These are phyloP conservation scores for Anoplius nigerrimus DNA, from an alignment of 2,888 invertebrate genomes.

Conservation along the genomic window DNA sequence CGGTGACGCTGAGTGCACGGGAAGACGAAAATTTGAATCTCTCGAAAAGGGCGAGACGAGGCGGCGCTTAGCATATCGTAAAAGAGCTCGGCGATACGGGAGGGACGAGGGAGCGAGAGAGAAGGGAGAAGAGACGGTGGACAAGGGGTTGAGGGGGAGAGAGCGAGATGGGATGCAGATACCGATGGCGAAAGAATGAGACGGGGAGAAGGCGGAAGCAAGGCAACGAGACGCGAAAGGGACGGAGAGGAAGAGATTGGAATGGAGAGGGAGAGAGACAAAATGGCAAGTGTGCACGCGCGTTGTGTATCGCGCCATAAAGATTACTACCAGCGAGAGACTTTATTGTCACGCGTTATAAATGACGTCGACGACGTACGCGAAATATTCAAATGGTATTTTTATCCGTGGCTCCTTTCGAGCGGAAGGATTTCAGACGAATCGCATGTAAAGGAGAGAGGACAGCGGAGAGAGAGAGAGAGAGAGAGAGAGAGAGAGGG, in stretches of 20 bases:
- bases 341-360: constrained; percentile 74
- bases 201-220: neutral
- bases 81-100: constrained; percentile 48
- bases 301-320: constrained; percentile 68
- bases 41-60: constrained; percentile 46
- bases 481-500: neutral
- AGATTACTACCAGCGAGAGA: constrained; percentile 70
- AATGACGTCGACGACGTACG: constrained; percentile 69
- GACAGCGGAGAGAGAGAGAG: constrained; percentile 41
- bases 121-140: neutral
- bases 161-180: constrained; percentile 7
- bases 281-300: constrained; percentile 34
- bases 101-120: constrained; percentile 24
- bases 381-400: constrained; percentile 73
- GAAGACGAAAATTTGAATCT: constrained; percentile 58
- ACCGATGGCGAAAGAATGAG: constrained; percentile 14
- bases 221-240: constrained; percentile 27
- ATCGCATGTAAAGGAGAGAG: constrained; percentile 36
- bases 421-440: constrained; percentile 63
- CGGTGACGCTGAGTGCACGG: constrained; percentile 18
- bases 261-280: constrained; percentile 9
- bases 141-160: constrained; percentile 2
- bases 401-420: constrained; percentile 70
- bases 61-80: constrained; percentile 66
- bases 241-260: neutral